Base-by-base conservation (phyloP, 2,888 invertebrate genomes). In the Calameuta filiformis region DNA sequence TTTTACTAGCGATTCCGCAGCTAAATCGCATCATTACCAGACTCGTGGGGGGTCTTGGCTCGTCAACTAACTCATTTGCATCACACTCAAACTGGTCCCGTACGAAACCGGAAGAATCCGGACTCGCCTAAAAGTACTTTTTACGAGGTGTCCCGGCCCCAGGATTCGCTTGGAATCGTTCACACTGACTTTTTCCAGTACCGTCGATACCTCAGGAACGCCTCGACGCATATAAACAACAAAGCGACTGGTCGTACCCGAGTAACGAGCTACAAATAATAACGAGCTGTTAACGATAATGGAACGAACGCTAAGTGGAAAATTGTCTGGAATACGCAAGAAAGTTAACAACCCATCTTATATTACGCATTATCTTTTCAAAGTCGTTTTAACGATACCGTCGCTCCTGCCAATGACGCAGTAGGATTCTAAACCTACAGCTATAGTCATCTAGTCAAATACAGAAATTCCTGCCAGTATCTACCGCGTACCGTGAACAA, bases 21-120 rank as follows among this genome's bases (percentile, higher is more conserved):
- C 88, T 90, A 91, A 91, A 91, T 91, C 90, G 89, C 86, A 90
- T 91, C 90, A 91, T 91, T 91, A 91, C 86, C 81, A 79, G 79
- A 68, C 76, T 78, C 76, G 74, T 35, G 37, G 74, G 35, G 74
- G 89, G 83, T 83, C 83, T 73, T 75, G 76, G 37, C 77, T 75
- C 74, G 35, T 74, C 85, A 85, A 85, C 79, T 83, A 85, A 85
- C 83, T 86, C 85, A 89, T 91, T 90, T 90, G 89, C 90, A 90
- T 90, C 83, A 80, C 84, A 83, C 85, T 85, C 83, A 74, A 85
- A 87, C 86, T 85, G 85, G 87, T 85, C 84, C 81, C 71, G 71
- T 71, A 71, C 1, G 73, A 76, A 75, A 15, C 73, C 74, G 75
- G 69, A 40, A 68, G 69, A 37, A 15, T 71, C 71, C 31, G 76